Percentiles rank a stretch among this genome's conserved stretches.
These are phyloP conservation scores for Caradrina kadenii DNA, from an alignment of 2,888 invertebrate species.

Conservation along the genomic window DNA sequence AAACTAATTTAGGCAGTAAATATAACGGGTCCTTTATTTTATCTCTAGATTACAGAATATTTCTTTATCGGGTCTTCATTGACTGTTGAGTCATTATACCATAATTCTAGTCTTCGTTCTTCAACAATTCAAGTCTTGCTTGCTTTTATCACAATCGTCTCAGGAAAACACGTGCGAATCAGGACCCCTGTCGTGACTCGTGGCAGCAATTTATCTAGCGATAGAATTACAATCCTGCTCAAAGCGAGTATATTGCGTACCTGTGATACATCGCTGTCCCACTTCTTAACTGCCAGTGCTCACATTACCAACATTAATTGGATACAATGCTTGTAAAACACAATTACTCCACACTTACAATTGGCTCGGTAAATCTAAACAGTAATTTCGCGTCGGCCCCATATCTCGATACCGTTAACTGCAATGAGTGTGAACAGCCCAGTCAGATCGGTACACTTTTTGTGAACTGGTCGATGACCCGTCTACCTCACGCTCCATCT, in stretches of 20 bases:
- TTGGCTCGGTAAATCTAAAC: conserved; percentile 70
- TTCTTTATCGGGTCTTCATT: too few relatives aligned
- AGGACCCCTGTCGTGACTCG: conserved; percentile 27
- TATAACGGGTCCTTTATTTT: background rate
- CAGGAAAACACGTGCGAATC: conserved; percentile 15
- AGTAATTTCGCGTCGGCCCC: conserved; percentile 73
- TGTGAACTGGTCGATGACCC: conserved; percentile 77
- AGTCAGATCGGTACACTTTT: conserved; percentile 72
- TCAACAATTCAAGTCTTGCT: background rate
- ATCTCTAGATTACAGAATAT: too few relatives aligned
- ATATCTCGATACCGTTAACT: conserved; percentile 75
- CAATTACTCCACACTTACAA: conserved; percentile 65
- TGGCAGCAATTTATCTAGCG: conserved; percentile 47
- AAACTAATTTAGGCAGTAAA: too few relatives aligned
- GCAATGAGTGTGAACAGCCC: conserved; percentile 70
- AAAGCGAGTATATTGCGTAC: conserved; percentile 43
- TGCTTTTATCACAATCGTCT: background rate
- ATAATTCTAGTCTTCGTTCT: too few relatives aligned
- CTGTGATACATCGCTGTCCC: conserved; percentile 58
- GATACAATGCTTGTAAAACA: conserved; percentile 59
- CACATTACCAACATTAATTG: conserved; percentile 62
- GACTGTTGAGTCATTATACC: too few relatives aligned
- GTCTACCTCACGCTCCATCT: conserved; percentile 55
- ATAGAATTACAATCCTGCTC: conserved; percentile 43
- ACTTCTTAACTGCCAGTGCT: conserved; percentile 48